Percentiles rank a stretch among this genome's conserved stretches.
Conservation (phyloP, 2,797 vertebrate genomes). For the Staurois parvus region DNA sequence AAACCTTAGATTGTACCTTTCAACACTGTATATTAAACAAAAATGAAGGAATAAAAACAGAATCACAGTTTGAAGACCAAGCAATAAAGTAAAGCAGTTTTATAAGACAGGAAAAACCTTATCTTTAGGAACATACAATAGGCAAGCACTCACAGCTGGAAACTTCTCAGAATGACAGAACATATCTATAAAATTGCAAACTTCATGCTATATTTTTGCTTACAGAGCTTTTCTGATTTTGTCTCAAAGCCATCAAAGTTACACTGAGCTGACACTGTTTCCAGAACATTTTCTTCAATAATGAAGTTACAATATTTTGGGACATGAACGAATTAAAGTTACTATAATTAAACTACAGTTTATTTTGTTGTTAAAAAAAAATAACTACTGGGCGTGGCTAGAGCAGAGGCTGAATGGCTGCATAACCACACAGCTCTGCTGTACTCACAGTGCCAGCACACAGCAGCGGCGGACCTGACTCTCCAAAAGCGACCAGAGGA, state of each 20-base stretch:
- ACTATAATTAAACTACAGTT: slow-evolving; percentile 9
- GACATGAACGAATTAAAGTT: slow-evolving; percentile 1
- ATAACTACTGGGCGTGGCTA: too few relatives aligned
- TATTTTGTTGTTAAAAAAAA: slow-evolving; percentile 10
- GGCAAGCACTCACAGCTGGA: slow-evolving; percentile 49
- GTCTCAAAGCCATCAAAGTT: slow-evolving; percentile 41
- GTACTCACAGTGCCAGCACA: too few relatives aligned
- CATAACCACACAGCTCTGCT: too few relatives aligned
- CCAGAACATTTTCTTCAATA: slow-evolving; percentile 36
- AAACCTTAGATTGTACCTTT: neutral
- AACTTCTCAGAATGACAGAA: slow-evolving; percentile 54
- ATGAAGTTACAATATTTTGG: slow-evolving; percentile 17
- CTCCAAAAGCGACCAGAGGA: too few relatives aligned
- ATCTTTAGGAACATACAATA: slow-evolving; percentile 46
- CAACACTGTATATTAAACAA: neutral
- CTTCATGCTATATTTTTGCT: slow-evolving; percentile 53
- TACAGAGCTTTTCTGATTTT: slow-evolving; percentile 48
- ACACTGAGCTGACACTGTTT: slow-evolving; percentile 28
- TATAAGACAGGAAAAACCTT: slow-evolving; percentile 28
- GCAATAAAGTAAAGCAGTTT: slow-evolving; percentile 36
- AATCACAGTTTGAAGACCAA: slow-evolving; percentile 38
- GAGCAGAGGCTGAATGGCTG: too few relatives aligned
- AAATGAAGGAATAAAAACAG: slow-evolving; percentile 21
- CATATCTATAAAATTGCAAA: slow-evolving; percentile 53
- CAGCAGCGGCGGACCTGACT: too few relatives aligned